Percentiles rank a stretch among this genome's conserved stretches.
Evolutionary conservation across 2,888 invertebrate species (phyloP).

Genomic region (Eupithecia exiguata): DNA sequence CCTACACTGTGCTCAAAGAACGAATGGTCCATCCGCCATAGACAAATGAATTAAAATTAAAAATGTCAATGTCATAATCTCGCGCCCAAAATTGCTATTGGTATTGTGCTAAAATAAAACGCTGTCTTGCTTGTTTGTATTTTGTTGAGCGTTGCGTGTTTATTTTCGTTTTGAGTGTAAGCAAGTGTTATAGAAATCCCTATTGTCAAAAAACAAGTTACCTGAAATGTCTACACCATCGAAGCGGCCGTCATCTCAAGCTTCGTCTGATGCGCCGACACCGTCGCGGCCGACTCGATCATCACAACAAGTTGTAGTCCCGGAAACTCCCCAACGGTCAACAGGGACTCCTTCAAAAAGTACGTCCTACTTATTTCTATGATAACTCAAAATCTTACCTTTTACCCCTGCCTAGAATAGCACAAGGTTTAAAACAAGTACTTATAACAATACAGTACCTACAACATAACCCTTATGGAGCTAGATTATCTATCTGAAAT

Average conservation of each 20-base stretch:
- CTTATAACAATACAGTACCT: neutral
- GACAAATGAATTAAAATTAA: neutral
- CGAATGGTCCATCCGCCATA: neutral
- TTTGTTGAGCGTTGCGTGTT: conserved; percentile 7
- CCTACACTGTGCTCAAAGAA: neutral
- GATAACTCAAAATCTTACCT: neutral
- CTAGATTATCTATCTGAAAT: neutral
- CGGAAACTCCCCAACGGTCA: conserved; percentile 79
- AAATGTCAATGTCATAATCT: conserved; percentile 33
- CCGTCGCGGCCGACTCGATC: conserved; percentile 74
- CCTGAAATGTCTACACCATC: conserved; percentile 72
- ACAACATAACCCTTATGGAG: neutral
- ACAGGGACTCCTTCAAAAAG: conserved; percentile 75
- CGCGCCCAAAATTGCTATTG: conserved; percentile 33
- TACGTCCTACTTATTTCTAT: conserved; percentile 32
- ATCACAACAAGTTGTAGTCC: conserved; percentile 77
- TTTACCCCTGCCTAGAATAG: neutral
- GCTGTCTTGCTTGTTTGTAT: neutral
- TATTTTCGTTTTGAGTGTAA: conserved; percentile 19
- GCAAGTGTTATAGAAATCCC: conserved; percentile 12
- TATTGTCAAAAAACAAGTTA: conserved; percentile 6
- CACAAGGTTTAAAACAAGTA: neutral
- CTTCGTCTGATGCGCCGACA: conserved; percentile 77
- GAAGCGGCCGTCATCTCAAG: conserved; percentile 73
- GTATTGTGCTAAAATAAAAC: no score